Evolutionary conservation across 2,797 vertebrate genomes (phyloP), one percentile per base, ranked within the genome.

Genomic region (Numenius phaeopus): DNA sequence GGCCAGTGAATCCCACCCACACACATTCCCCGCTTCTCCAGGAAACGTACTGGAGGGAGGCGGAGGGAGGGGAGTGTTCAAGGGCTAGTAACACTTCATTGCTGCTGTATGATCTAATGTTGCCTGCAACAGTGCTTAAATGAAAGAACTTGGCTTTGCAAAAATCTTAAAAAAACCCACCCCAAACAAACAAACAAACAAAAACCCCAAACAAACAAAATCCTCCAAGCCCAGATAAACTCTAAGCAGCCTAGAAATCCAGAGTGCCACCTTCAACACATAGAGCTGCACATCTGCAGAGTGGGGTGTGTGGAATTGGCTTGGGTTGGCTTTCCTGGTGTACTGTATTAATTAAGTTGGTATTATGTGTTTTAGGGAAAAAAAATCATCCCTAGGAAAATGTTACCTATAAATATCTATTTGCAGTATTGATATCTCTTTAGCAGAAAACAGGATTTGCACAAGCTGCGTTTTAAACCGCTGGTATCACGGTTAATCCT

Each of bases 381-480:
- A 42, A 70, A 92, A 71, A 9, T 11, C 11, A 44, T 37, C n/a
- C 19, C 29, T 80, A 62, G 47, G 32, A 65, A 71, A 67, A 57
- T 9, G 21, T 72, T 83, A 21, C 32, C 44, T 57, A 19, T 88
- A 89, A 89, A 65, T 58, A 94, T 14, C 54, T 83, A 4, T 72
- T 83, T 90, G 58, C 70, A 70, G 50, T 32, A 66, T 69, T 22
- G 62, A n/a, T 88, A 70, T 65, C 58, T 14, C 40, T 79, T 89
- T 46, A 93, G 88, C 62, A 93, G 86, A 93, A 97, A 96, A 95
- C 54, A 86, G 80, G 93, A 97, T 95, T 96, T 94, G 49, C 7
- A 46, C 47, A 93, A 77, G 50, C 70, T 96, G 50, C 50, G 9
- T 94, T 93, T 95, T 89, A 86, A 90, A 66, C 52, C 87, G 59